phyloP scores from a whole-genome alignment of 2,888 invertebrate genomes.

The Nebria salina region DNA sequence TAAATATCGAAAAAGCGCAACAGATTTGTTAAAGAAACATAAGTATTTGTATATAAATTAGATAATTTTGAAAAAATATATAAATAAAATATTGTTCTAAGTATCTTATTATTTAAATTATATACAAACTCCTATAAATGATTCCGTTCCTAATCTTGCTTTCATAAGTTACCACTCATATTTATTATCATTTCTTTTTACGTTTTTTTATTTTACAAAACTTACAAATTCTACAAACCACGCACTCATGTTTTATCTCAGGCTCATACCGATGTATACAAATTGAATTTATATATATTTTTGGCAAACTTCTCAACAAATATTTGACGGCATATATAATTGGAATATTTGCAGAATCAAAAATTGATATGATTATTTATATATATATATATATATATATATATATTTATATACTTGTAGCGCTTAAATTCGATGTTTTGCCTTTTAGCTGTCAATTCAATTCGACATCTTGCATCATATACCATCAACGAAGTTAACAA shows the following conservation, averaged over 20 bases:
- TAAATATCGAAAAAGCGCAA: not conserved
- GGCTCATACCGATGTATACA: constrained; percentile 15
- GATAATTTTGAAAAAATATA: not conserved
- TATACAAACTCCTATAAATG: constrained; percentile 43
- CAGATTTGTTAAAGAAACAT: not conserved
- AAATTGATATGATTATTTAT: not conserved
- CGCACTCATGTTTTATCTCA: constrained; percentile 3
- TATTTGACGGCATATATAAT: constrained; percentile 19
- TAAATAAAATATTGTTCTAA: not conserved
- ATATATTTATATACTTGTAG: too few species aligned
- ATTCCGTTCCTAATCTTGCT: constrained; percentile 37
- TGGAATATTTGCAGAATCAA: constrained; percentile 5
- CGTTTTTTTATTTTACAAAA: constrained; percentile 43
- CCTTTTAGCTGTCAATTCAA: not conserved
- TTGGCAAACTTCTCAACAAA: constrained; percentile 19
- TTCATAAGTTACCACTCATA: constrained; percentile 27
- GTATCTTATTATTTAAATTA: constrained; percentile 35
- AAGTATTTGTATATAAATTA: constrained; percentile 1
- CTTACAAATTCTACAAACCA: constrained; percentile 46
- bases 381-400: too few species aligned
- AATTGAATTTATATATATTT: constrained; percentile 17
- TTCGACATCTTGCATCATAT: not conserved
- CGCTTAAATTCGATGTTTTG: not conserved
- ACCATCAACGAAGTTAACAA: not conserved
- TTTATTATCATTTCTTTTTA: constrained; percentile 33